Evolutionary conservation across 2,113 vertebrate genomes (phyloP), one percentile per base, ranked within the genome.

Genomic region (Butorides virescens): DNA sequence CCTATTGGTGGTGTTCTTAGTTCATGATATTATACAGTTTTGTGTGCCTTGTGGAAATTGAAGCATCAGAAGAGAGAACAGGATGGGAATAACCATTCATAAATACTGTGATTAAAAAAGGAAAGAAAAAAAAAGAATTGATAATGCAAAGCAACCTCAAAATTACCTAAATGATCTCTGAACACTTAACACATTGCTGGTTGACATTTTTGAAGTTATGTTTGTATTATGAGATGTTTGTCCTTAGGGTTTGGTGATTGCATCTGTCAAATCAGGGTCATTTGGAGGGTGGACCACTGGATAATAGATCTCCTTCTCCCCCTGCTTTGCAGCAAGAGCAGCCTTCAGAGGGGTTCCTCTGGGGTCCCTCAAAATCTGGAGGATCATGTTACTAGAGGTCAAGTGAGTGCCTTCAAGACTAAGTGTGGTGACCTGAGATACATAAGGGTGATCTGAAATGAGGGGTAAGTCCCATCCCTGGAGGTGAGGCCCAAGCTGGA

Each of bases 251-350:
- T 50, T 76, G 12, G 13, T 50, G 14, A 30, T 84, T 25, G 6
- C 9, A 3, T 34, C 11, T 71, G 22, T 68, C 44, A 39, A 59
- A 65, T 34, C 8, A 47, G 26, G 13, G 12, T 6, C 12, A 8
- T 52, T 66, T 75, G 36, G 42, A 76, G 52, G 22, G 23, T 7
- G 15, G 19, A 20, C 7, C 3, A 14, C 29, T 61, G 20, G 14
- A 13, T 39, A 70, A 23, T 4, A 2, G 2, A n/a, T 8, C 6
- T 63, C 16, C 10, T 66, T 55, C n/a, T 19, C 6, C 13, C 9
- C 4, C 5, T 0, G 0, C 16, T 39, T 70, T 11, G 12, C 19
- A 53, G 30, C 16, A 19, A 22, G 8, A n/a, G 5, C 23, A 66
- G 20, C 14, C 15, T 61, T 56, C 56, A 72, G 47, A 55, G 11